phyloP scores from a whole-genome alignment of 2,888 invertebrate species.

The Oscheius onirici region DNA sequence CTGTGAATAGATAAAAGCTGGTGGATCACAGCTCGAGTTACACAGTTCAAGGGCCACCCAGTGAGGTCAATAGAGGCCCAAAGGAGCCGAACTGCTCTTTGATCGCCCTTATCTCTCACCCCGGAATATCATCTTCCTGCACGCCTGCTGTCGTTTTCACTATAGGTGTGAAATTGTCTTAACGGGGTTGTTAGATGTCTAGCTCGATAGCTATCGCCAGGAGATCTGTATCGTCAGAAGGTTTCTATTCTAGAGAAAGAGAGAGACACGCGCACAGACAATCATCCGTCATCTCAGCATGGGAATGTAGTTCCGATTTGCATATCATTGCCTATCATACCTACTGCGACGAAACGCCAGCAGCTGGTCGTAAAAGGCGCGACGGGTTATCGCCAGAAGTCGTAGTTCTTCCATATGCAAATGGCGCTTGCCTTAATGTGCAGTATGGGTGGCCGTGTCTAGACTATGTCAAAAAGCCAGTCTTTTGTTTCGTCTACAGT shows the following conservation, averaged over 20 bases:
- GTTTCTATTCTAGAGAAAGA: not conserved
- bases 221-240: not conserved
- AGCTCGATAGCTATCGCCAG: slow-evolving; percentile 23
- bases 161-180: slow-evolving; percentile 31
- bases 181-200: slow-evolving; percentile 28
- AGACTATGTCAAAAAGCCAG: slow-evolving; percentile 8
- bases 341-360: not conserved
- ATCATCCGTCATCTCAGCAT: slow-evolving; percentile 32
- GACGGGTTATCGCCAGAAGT: slow-evolving; percentile 26
- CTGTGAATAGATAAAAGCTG: too few relatives aligned
- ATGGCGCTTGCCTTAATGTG: not conserved
- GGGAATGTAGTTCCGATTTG: slow-evolving; percentile 32
- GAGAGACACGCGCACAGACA: slow-evolving; percentile 21
- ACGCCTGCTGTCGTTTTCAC: slow-evolving; percentile 16
- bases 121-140: not conserved
- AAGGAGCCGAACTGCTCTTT: slow-evolving; percentile 20
- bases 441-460: slow-evolving; percentile 23
- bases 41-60: not conserved
- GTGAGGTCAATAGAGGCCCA: not conserved
- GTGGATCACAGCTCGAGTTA: not conserved
- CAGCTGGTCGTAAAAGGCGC: slow-evolving; percentile 31
- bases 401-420: slow-evolving; percentile 30
- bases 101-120: slow-evolving; percentile 1
- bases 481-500: not conserved
- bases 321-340: slow-evolving; percentile 32